phyloP scores from a whole-genome alignment of 2,888 invertebrate species.

The Synergus laeviventris region DNA sequence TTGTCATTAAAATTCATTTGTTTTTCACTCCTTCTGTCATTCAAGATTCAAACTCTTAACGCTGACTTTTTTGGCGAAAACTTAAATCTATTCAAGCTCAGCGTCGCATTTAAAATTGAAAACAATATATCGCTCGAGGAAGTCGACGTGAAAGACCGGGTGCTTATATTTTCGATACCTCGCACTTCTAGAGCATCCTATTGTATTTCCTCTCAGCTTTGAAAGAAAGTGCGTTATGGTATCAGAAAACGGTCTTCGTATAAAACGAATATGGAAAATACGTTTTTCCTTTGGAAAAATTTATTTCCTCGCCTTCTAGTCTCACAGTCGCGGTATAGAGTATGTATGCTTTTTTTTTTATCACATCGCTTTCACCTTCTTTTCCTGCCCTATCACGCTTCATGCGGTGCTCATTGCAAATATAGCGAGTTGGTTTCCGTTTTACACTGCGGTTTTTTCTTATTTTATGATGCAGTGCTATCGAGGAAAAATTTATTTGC shows the following conservation, averaged over 20 bases:
- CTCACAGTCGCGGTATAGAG: background rate
- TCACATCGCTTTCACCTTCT: slow-evolving; percentile 6
- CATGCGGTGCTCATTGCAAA: slow-evolving; percentile 19
- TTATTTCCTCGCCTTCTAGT: background rate
- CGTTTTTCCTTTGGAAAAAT: background rate
- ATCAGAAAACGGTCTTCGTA: slow-evolving; percentile 9
- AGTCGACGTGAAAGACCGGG: slow-evolving; percentile 1
- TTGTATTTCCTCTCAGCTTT: background rate
- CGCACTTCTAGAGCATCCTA: slow-evolving; percentile 6
- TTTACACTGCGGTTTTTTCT: slow-evolving; percentile 9
- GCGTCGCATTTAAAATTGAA: background rate
- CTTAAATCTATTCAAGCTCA: too few species aligned
- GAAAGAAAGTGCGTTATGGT: slow-evolving; percentile 31
- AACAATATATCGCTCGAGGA: background rate
- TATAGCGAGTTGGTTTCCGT: background rate
- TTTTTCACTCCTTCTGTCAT: too few species aligned
- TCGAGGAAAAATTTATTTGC: slow-evolving; percentile 4
- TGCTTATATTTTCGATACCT: slow-evolving; percentile 7
- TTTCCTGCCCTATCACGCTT: background rate
- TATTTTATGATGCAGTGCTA: background rate
- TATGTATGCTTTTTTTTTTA: background rate
- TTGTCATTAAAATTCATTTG: too few species aligned
- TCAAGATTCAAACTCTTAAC: too few species aligned
- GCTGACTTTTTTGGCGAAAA: too few species aligned
- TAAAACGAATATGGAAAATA: slow-evolving; percentile 8